Percentiles rank a stretch among this genome's conserved stretches.
These are phyloP conservation scores for Spatulosminthurus flaviceps DNA, from an alignment of 2,888 invertebrate genomes.

Conservation along the genomic window DNA sequence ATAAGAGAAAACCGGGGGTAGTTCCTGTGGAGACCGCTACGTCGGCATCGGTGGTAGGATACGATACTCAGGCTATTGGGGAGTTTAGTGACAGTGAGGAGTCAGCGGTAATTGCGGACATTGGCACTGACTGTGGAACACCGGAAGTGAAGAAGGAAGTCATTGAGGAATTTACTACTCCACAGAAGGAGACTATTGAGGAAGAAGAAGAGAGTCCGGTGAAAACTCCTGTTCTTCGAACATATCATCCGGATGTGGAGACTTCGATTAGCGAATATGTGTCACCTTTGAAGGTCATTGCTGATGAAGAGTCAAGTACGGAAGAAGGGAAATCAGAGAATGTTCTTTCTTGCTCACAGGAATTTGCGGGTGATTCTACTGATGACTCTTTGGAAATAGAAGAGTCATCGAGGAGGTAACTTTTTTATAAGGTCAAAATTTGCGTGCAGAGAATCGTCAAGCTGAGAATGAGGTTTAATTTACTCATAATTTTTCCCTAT, in stretches of 20 bases:
- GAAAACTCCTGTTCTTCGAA: constrained; percentile 25
- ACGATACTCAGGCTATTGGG: not conserved
- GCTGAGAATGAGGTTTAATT: too few species aligned
- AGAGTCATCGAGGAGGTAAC: too few species aligned
- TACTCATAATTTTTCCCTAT: too few species aligned
- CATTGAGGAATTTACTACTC: constrained; percentile 21
- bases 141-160: not conserved
- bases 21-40: not conserved
- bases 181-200: not conserved
- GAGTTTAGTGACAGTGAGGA: constrained; percentile 14
- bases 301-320: not conserved
- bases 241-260: not conserved
- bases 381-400: too few species aligned
- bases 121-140: not conserved
- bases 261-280: constrained; percentile 5
- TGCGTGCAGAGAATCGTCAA: too few species aligned
- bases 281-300: not conserved
- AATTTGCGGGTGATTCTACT: not conserved
- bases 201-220: not conserved
- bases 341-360: not conserved
- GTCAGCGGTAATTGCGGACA: not conserved
- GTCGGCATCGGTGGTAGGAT: not conserved
- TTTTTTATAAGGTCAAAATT: too few species aligned
- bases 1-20: not conserved
- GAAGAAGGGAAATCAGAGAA: not conserved